These are phyloP conservation scores for Syngnathus floridae DNA, from an alignment of 2,113 vertebrate species.

Conservation along the genomic window DNA sequence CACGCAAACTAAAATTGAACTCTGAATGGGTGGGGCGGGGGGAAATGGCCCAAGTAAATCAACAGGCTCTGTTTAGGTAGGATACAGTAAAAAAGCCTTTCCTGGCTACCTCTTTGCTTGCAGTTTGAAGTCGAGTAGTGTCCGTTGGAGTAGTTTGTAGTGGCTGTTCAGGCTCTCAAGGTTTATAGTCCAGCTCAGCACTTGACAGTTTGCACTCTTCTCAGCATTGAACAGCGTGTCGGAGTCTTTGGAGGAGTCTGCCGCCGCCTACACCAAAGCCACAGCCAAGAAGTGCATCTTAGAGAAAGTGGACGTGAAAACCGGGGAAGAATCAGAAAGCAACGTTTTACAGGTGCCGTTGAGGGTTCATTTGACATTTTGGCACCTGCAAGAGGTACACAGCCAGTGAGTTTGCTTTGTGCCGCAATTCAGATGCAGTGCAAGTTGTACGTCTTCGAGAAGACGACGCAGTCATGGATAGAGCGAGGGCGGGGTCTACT, in stretches of 20 bases:
- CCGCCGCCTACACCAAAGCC: constrained; percentile 97
- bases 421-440: constrained; percentile 82
- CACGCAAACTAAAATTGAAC: no score
- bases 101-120: not conserved
- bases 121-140: not conserved
- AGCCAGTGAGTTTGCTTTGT: not conserved
- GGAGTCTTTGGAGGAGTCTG: constrained; percentile 93
- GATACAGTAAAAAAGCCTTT: not conserved
- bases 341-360: constrained; percentile 91
- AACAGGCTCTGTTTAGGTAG: no score
- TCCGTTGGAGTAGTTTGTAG: not conserved
- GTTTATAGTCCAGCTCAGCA: not conserved
- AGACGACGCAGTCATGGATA: constrained; percentile 95
- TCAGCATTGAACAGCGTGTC: constrained; percentile 77
- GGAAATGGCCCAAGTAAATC: no score
- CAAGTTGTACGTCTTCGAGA: constrained; percentile 98
- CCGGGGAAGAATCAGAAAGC: constrained; percentile 95
- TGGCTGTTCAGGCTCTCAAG: not conserved
- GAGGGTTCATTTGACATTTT: not conserved
- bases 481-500: constrained; percentile 92
- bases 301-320: constrained; percentile 96
- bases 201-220: constrained; percentile 9
- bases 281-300: constrained; percentile 92
- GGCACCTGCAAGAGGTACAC: not conserved
- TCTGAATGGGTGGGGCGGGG: no score